Conservation (phyloP, 2,797 vertebrate species). For the Siniperca scherzeri region DNA sequence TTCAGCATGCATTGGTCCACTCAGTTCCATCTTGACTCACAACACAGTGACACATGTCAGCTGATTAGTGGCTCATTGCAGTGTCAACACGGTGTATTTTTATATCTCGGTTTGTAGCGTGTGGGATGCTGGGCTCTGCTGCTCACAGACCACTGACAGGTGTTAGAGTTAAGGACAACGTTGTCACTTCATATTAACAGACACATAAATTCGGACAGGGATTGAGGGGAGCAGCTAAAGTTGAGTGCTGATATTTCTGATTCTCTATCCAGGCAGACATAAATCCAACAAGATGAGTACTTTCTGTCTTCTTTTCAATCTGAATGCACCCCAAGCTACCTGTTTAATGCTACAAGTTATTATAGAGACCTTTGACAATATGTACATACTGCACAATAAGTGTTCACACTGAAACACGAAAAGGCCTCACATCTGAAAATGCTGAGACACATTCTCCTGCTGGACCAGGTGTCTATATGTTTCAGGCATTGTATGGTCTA, state of each 20-base stretch:
- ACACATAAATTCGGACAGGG: constrained; percentile 79
- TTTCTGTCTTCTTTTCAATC: constrained; percentile 70
- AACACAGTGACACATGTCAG: constrained; percentile 71
- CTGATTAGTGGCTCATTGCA: constrained; percentile 81
- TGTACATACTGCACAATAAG: constrained; percentile 27
- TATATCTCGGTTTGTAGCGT: constrained; percentile 66
- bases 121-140: constrained; percentile 67
- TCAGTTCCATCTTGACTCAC: constrained; percentile 42
- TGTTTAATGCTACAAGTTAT: constrained; percentile 54
- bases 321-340: constrained; percentile 47
- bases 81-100: constrained; percentile 76
- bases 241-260: constrained; percentile 80
- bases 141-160: constrained; percentile 82
- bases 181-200: constrained; percentile 84
- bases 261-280: constrained; percentile 77
- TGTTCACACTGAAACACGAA: constrained; percentile 20
- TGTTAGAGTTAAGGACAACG: constrained; percentile 81
- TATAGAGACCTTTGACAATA: constrained; percentile 36
- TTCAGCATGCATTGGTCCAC: constrained; percentile 46
- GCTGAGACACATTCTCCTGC: not conserved
- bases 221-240: constrained; percentile 59
- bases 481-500: not conserved
- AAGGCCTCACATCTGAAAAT: constrained; percentile 10
- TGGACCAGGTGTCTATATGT: not conserved
- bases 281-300: constrained; percentile 79